Conservation (phyloP, 2,113 vertebrate species). For the Anolis carolinensis region DNA sequence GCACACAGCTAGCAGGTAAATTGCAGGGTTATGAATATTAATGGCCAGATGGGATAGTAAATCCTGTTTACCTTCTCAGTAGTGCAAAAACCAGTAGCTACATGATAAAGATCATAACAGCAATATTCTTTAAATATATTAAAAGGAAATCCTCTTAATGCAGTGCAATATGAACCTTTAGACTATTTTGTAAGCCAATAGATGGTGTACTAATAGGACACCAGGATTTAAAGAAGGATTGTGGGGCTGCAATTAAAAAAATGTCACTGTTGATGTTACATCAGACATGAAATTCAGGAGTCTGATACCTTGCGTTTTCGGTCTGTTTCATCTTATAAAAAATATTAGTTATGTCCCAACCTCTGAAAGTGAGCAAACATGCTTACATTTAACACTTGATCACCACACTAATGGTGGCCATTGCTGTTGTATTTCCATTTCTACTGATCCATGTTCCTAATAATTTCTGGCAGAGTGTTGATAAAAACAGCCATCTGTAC, state of each 20-base stretch:
- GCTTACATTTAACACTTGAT: not conserved
- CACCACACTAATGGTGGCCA: not conserved
- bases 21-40: constrained; percentile 25
- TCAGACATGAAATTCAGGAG: not conserved
- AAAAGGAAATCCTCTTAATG: constrained; percentile 34
- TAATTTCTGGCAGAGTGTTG: not conserved
- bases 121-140: constrained; percentile 26
- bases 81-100: constrained; percentile 16
- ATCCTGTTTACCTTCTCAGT: constrained; percentile 36
- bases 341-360: not conserved
- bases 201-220: not conserved
- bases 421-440: not conserved
- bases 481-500: not conserved
- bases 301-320: not conserved
- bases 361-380: not conserved
- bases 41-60: constrained; percentile 29
- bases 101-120: constrained; percentile 27
- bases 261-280: not conserved
- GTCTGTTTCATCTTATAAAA: not conserved
- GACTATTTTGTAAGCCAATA: not conserved
- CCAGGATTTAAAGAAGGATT: not conserved
- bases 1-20: constrained; percentile 7
- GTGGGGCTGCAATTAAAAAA: not conserved
- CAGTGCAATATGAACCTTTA: constrained; percentile 20
- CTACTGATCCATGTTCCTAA: not conserved